These are phyloP conservation scores for Drosophila lacicola DNA, from an alignment of 2,888 invertebrate species.

Conservation along the genomic window DNA sequence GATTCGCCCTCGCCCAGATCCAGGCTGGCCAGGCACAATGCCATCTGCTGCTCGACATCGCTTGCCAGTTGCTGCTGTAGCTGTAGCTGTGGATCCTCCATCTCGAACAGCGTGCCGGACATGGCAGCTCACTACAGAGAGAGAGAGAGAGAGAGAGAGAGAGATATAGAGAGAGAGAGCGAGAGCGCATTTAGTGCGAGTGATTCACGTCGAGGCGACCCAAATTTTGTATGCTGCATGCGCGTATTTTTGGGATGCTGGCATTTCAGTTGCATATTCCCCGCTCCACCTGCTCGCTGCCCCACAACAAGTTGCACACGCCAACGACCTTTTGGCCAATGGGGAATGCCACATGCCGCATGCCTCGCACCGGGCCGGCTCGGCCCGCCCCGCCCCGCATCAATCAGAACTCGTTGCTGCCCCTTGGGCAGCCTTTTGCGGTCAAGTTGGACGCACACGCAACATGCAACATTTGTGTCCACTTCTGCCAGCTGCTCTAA, in stretches of 20 bases:
- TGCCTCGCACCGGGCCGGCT: constrained; percentile 18
- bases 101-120: constrained; percentile 69
- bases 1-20: constrained; percentile 68
- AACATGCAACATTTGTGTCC: constrained; percentile 22
- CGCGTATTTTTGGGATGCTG: constrained; percentile 74
- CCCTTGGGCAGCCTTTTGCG: constrained; percentile 51
- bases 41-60: constrained; percentile 57
- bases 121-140: constrained; percentile 45
- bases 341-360: constrained; percentile 49
- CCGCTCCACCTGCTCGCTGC: constrained; percentile 4
- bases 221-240: constrained; percentile 58
- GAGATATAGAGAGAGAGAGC: constrained; percentile 19
- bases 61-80: constrained; percentile 48
- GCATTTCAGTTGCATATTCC: constrained; percentile 60
- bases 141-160: constrained; percentile 12
- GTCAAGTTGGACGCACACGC: constrained; percentile 62
- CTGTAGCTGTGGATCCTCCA: constrained; percentile 56
- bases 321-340: constrained; percentile 75
- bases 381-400: not conserved
- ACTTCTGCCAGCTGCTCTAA: constrained; percentile 30
- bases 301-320: constrained; percentile 51
- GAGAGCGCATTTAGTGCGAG: constrained; percentile 30
- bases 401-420: constrained; percentile 15
- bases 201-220: constrained; percentile 70
- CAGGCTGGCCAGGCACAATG: constrained; percentile 72